Percentiles rank a stretch among this genome's conserved stretches.
phyloP scores from a whole-genome alignment of 2,888 invertebrate species.

The Tortricodes alternella region DNA sequence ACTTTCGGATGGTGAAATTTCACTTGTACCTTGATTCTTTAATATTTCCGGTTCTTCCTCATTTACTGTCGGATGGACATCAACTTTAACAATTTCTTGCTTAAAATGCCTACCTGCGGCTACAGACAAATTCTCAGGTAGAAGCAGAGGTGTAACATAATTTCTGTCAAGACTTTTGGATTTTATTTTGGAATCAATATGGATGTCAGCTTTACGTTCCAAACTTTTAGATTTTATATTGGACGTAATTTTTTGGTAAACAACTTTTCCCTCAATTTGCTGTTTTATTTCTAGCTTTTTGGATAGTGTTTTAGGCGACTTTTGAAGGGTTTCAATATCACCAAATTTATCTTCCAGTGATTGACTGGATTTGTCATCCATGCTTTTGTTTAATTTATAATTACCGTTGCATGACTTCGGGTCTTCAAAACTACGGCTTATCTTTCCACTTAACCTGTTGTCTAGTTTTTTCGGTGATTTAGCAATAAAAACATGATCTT shows the following conservation, averaged over 20 bases:
- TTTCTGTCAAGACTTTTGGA: constrained; percentile 87
- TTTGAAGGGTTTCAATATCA: constrained; percentile 79
- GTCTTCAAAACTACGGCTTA: constrained; percentile 85
- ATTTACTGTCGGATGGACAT: constrained; percentile 66
- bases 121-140: constrained; percentile 56
- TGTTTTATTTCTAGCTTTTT: constrained; percentile 85
- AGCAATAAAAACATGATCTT: constrained; percentile 89
- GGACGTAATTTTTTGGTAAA: constrained; percentile 81
- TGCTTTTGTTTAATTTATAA: constrained; percentile 84
- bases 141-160: constrained; percentile 70
- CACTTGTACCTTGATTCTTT: constrained; percentile 50
- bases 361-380: constrained; percentile 84
- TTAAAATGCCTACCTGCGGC: constrained; percentile 70
- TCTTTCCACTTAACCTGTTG: constrained; percentile 81
- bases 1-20: constrained; percentile 65
- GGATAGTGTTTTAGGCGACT: constrained; percentile 83
- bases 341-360: constrained; percentile 85
- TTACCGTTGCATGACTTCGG: constrained; percentile 79
- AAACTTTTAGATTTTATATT: constrained; percentile 86
- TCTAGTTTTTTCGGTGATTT: constrained; percentile 89
- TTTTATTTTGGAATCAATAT: constrained; percentile 82
- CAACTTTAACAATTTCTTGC: constrained; percentile 76
- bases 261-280: constrained; percentile 84
- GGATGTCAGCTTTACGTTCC: constrained; percentile 84
- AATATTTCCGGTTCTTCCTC: constrained; percentile 43